Conservation (phyloP, 2,113 vertebrate genomes). For the Neopipo cinnamomea region DNA sequence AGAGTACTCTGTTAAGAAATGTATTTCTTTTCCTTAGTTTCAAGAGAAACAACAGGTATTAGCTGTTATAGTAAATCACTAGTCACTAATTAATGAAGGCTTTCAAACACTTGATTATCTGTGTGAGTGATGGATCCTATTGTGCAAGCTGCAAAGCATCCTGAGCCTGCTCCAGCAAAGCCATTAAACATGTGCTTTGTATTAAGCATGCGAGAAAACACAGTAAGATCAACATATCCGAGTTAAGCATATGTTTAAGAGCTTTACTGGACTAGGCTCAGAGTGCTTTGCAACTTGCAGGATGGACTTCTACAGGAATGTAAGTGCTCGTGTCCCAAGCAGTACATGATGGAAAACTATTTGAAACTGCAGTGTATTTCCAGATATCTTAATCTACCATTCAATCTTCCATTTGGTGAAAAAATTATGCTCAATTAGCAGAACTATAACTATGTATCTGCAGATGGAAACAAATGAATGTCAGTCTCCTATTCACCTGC, state of each 20-base stretch:
- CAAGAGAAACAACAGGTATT: neutral
- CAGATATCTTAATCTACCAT: neutral
- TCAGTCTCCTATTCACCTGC: neutral
- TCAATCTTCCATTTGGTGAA: neutral
- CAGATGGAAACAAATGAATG: neutral
- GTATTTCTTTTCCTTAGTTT: neutral
- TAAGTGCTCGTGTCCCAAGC: neutral
- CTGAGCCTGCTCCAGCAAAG: neutral
- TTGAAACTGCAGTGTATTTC: neutral
- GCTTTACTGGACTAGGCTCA: slow-evolving; percentile 14
- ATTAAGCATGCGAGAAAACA: slow-evolving; percentile 21
- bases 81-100: neutral
- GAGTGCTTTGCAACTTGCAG: neutral
- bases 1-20: neutral
- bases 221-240: neutral
- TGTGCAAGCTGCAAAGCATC: slow-evolving; percentile 19
- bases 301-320: neutral
- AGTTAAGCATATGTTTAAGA: slow-evolving; percentile 20
- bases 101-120: neutral
- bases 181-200: slow-evolving; percentile 43
- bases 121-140: neutral
- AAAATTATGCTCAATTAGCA: neutral
- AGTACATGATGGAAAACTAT: neutral
- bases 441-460: neutral
- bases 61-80: neutral